Evolutionary conservation across 2,113 vertebrate species (phyloP).

Genomic region (Aramus guarauna): DNA sequence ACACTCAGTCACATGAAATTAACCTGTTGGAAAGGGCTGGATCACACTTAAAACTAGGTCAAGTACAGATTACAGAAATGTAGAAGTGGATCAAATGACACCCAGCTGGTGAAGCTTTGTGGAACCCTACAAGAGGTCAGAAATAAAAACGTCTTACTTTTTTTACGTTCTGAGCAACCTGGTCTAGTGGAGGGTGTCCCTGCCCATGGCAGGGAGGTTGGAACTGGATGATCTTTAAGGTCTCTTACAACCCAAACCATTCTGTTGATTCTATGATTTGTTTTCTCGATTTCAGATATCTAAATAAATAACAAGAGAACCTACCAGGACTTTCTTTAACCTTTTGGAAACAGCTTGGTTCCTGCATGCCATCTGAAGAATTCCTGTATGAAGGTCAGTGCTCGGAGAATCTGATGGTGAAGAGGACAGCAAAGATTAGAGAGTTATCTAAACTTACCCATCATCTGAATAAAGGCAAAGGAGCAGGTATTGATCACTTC

Average conservation of each 20-base stretch:
- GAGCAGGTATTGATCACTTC: slow-evolving; percentile 70
- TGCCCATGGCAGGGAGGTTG: too few relatives aligned
- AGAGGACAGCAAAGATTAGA: slow-evolving; percentile 60
- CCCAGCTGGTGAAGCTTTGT: background rate
- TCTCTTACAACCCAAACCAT: too few relatives aligned
- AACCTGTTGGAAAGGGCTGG: background rate
- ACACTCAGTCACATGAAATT: background rate
- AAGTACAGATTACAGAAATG: background rate
- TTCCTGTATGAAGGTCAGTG: slow-evolving; percentile 44
- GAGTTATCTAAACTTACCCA: slow-evolving; percentile 53
- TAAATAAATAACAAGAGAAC: background rate
- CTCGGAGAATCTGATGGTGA: slow-evolving; percentile 53
- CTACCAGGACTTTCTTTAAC: background rate
- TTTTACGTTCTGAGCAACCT: background rate
- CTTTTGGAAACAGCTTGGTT: slow-evolving; percentile 8
- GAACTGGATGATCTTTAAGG: too few relatives aligned
- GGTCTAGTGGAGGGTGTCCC: too few relatives aligned
- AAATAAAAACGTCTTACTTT: background rate
- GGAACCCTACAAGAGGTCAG: background rate
- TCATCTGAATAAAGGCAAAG: slow-evolving; percentile 69
- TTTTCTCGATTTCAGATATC: background rate
- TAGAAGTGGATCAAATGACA: background rate
- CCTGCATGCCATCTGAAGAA: background rate
- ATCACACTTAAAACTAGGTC: background rate
- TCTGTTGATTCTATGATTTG: background rate